Conservation (phyloP, 1,140 invertebrate genomes). For the Saccostrea cuccullata region DNA sequence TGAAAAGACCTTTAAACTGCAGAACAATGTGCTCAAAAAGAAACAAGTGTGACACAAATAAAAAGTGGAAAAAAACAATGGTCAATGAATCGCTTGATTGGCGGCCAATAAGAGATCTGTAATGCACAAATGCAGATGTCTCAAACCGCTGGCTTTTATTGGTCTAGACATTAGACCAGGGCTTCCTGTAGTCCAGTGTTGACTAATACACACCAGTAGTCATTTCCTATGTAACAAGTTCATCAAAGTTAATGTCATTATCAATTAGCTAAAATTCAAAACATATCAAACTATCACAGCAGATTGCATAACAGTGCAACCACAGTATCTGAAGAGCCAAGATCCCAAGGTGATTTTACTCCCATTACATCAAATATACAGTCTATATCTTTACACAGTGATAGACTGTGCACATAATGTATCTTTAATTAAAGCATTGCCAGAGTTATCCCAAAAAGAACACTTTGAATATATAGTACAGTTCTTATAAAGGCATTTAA, state of each 20-base stretch:
- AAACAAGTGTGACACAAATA: neutral
- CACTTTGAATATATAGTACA: neutral
- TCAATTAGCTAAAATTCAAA: too few relatives aligned
- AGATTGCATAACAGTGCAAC: too few relatives aligned
- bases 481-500: neutral
- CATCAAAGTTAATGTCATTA: too few relatives aligned
- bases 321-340: too few relatives aligned
- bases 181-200: neutral
- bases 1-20: conserved; percentile 21
- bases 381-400: neutral
- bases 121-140: conserved; percentile 24
- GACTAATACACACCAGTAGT: too few relatives aligned
- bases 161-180: neutral
- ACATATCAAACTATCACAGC: too few relatives aligned
- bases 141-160: neutral
- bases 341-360: too few relatives aligned
- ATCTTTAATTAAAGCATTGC: neutral
- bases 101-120: neutral
- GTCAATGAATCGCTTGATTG: neutral
- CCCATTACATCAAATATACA: too few relatives aligned
- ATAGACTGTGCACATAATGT: neutral
- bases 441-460: neutral
- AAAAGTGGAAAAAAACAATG: conserved; percentile 7
- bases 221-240: too few relatives aligned
- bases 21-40: neutral